Evolutionary conservation across 30 jellyfish, hydroid and myxozoan genomes (phyloP).

Genomic region (Catostylus mosaicus): DNA sequence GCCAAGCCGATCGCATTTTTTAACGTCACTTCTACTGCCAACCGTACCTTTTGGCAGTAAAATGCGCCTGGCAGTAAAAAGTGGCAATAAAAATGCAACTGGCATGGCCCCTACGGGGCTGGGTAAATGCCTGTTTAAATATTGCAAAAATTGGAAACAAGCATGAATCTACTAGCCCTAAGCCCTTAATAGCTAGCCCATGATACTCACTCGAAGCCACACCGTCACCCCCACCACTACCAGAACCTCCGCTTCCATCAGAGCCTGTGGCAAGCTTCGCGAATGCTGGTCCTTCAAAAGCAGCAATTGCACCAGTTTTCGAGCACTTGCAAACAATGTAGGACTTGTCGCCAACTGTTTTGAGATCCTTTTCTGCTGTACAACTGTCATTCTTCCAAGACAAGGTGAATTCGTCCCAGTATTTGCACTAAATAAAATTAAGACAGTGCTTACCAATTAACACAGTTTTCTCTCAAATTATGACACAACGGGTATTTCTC

Average conservation of each 20-base stretch:
- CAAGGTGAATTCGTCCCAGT: constrained; percentile 56
- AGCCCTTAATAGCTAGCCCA: too few species aligned
- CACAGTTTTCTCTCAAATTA: neutral
- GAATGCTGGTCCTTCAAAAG: constrained; percentile 28
- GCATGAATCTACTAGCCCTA: too few species aligned
- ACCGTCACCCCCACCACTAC: neutral
- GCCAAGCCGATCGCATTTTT: too few species aligned
- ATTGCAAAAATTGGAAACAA: too few species aligned
- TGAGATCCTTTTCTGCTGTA: constrained; percentile 16
- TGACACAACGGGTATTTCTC: neutral
- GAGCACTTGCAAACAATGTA: constrained; percentile 62
- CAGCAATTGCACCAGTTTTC: constrained; percentile 63
- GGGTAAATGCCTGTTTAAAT: too few species aligned
- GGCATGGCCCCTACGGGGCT: too few species aligned
- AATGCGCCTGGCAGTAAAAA: too few species aligned
- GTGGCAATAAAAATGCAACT: too few species aligned
- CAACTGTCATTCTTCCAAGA: constrained; percentile 65
- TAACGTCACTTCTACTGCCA: too few species aligned
- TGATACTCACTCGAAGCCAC: too few species aligned
- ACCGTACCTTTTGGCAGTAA: too few species aligned
- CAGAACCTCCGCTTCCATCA: neutral
- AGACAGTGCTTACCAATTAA: too few species aligned
- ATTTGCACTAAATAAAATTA: constrained; percentile 36
- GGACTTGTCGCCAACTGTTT: neutral
- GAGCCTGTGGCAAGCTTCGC: neutral